Base-by-base conservation (phyloP, 2,797 vertebrate genomes). In the Aeoliscus strigatus region DNA sequence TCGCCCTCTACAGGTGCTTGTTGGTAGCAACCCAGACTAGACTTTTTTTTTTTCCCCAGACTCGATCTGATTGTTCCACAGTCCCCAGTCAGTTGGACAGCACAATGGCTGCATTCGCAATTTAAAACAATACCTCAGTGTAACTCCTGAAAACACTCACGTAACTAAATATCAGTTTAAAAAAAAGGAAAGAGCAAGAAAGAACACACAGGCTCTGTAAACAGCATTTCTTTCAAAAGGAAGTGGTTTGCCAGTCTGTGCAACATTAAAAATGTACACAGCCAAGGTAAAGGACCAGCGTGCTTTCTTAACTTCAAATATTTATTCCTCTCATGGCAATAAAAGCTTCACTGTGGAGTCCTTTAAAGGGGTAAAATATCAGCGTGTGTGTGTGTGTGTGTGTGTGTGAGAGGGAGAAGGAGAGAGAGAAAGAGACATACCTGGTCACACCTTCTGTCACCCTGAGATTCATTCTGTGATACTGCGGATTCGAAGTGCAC, bases 281-380 rank as follows among this genome's bases (percentile, higher is more conserved):
- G 59, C 60, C 66, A 57, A 66, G 53, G 51, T 38, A 58, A 68
- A 49, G 57, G 45, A 54, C 51, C 52, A 40, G 49, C 26, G 18
- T 56, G 68, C 61, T 80, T 75, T 67, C 61, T 82, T 78, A 70
- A 64, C 30, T 50, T 73, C 70, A 79, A 85, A 86, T 85, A 84
- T 86, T 75, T 84, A 83, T 85, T 82, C 73, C 72, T 64, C 38
- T 73, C 50, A 17, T 54, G 48, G 73, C 32, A 43, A 74, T 86
- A 65, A 83, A 78, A 82, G 73, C 78, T 37, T 71, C 18, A 38
- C 36, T 30, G 41, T 58, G 43, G 53, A 56, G 56, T 49, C 58
- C 67, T 49, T 13, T 40, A 60, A 63, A 60, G 52, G 42, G 37
- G 42, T 39, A 63, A 45, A 70, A 36, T 40, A 25, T 32, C 12